Percentiles rank a stretch among this genome's conserved stretches.
These are phyloP conservation scores for Glyphotaelius pellucidus DNA, from an alignment of 2,888 invertebrate genomes.

Conservation along the genomic window DNA sequence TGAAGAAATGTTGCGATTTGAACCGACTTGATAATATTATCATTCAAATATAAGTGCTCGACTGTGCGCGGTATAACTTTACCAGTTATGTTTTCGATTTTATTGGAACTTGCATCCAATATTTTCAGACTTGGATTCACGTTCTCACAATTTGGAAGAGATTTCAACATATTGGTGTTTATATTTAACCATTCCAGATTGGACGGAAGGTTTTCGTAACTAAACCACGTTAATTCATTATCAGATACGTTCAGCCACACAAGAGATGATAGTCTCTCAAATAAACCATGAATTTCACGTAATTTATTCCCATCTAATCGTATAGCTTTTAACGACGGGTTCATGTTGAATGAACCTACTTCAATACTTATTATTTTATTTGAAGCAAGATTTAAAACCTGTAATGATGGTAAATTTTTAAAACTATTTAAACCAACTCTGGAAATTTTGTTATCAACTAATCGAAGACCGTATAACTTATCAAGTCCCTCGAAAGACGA, in stretches of 20 bases:
- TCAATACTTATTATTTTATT: slow-evolving; percentile 86
- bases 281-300: slow-evolving; percentile 86
- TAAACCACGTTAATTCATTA: slow-evolving; percentile 85
- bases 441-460: slow-evolving; percentile 88
- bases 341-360: slow-evolving; percentile 85
- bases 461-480: slow-evolving; percentile 85
- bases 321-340: slow-evolving; percentile 83
- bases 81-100: slow-evolving; percentile 81
- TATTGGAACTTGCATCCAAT: slow-evolving; percentile 86
- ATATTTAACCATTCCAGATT: slow-evolving; percentile 88
- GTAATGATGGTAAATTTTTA: slow-evolving; percentile 84
- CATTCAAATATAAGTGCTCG: slow-evolving; percentile 84
- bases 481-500: slow-evolving; percentile 85
- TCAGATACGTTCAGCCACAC: slow-evolving; percentile 89
- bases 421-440: slow-evolving; percentile 86
- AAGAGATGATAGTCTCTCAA: slow-evolving; percentile 83
- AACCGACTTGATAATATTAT: slow-evolving; percentile 84
- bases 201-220: slow-evolving; percentile 85
- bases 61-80: slow-evolving; percentile 85
- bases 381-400: slow-evolving; percentile 88
- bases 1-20: slow-evolving; percentile 84
- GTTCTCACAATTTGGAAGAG: slow-evolving; percentile 79
- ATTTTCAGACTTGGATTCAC: slow-evolving; percentile 80
- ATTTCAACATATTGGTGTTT: slow-evolving; percentile 84
- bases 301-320: slow-evolving; percentile 86